Evolutionary conservation across 2,888 invertebrate species (phyloP).

Genomic region (Lacanobia wlatinum): DNA sequence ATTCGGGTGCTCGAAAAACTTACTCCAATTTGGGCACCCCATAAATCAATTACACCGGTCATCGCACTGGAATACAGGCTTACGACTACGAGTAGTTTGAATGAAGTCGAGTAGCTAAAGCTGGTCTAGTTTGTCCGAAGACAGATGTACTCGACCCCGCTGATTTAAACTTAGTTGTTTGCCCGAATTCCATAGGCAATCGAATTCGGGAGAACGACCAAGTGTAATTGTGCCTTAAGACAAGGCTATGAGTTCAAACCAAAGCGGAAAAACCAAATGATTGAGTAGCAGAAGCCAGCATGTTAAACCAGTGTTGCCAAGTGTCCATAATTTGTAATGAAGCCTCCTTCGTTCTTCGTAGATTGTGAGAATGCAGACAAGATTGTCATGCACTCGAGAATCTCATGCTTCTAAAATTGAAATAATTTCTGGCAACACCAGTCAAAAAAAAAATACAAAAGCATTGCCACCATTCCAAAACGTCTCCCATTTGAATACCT

Average conservation of each 20-base stretch:
- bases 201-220: too few relatives aligned
- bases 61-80: too few relatives aligned
- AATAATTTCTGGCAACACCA: slow-evolving; percentile 49
- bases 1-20: too few relatives aligned
- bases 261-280: slow-evolving; percentile 45
- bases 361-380: not conserved
- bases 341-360: not conserved
- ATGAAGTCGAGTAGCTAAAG: too few relatives aligned
- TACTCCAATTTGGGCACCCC: too few relatives aligned
- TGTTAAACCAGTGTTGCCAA: slow-evolving; percentile 54
- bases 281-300: slow-evolving; percentile 23
- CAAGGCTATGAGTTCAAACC: slow-evolving; percentile 1
- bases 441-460: slow-evolving; percentile 32
- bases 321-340: slow-evolving; percentile 1
- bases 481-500: slow-evolving; percentile 76
- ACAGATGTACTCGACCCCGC: too few relatives aligned
- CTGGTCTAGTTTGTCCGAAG: too few relatives aligned
- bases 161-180: too few relatives aligned
- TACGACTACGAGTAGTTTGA: too few relatives aligned
- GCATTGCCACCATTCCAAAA: slow-evolving; percentile 61
- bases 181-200: too few relatives aligned
- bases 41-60: too few relatives aligned
- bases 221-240: too few relatives aligned
- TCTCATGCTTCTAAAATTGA: not conserved
- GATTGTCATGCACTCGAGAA: not conserved